Evolutionary conservation across 2,113 vertebrate species (phyloP).

Genomic region (Psittacula cyanocephala): DNA sequence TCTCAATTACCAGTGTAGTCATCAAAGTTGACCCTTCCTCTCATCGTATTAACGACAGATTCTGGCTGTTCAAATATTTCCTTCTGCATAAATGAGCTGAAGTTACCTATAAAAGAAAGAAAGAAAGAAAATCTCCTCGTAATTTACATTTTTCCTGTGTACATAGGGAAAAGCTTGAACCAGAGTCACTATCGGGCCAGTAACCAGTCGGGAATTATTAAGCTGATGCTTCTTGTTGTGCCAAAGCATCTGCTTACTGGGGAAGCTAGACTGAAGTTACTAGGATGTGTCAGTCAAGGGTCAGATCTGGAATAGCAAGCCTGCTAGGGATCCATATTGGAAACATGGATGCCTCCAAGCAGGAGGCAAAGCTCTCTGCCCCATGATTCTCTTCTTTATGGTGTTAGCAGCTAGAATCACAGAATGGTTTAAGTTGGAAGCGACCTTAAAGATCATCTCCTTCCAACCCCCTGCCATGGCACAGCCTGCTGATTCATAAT

Average conservation of each 20-base stretch:
- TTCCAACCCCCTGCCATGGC: neutral
- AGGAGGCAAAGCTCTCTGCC: neutral
- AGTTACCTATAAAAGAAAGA: conserved; percentile 83
- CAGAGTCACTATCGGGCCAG: neutral
- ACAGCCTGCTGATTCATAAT: neutral
- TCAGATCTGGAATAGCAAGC: neutral
- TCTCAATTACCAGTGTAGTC: conserved; percentile 88
- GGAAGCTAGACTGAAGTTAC: neutral
- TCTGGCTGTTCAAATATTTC: conserved; percentile 99
- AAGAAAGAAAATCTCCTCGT: neutral
- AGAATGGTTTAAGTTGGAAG: neutral
- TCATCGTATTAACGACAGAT: conserved; percentile 98
- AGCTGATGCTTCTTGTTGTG: neutral
- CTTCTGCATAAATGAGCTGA: conserved; percentile 99
- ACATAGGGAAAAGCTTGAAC: neutral
- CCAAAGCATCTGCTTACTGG: neutral
- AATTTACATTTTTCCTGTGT: neutral
- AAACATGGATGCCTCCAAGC: neutral
- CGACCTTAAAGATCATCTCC: neutral
- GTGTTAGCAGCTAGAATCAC: neutral
- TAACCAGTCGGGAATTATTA: neutral
- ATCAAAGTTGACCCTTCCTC: conserved; percentile 96
- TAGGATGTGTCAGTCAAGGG: neutral
- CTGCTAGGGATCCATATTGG: neutral
- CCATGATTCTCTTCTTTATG: neutral